Base-by-base conservation (phyloP, 1,140 invertebrate species). In the Temnothorax curvispinosus region DNA sequence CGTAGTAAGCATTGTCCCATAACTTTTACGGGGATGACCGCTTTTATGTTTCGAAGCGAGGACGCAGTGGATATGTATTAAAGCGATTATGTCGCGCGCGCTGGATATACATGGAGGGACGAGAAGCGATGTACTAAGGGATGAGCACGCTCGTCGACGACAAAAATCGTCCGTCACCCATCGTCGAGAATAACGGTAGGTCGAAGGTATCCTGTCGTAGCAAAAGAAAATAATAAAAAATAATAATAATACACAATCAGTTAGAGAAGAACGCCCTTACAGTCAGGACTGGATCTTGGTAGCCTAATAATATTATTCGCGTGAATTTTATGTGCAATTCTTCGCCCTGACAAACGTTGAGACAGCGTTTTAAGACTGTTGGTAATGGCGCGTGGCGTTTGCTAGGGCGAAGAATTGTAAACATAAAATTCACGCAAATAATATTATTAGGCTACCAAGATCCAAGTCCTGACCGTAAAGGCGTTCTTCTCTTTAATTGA, bases 61-160 rank as follows among this genome's bases (percentile, higher is more conserved):
- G 80, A 80, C 78, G 41, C 88, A 58, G 80, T 87, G 80, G 74
- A 90, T 86, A 91, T 85, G 87, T 91, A 90, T 91, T 90, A 91
- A 91, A 90, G 77, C 82, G 87, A 90, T 91, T 91, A 91, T 88
- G 88, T 84, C 18, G 77, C n/a, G 54, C 56, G 52, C 69, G 69
- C 67, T 71, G 44, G 50, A 77, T 69, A 60, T 54, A 84, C 74
- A 21, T 32, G 65, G 5, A 64, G 11, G 9, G 15, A 74, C 32
- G 58, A 67, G 65, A 69, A 44, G 54, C 15, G 76, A 77, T 60
- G 56, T 71, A 60, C 76, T 58, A 60, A 60, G 72, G 54, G 67
- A 1, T 35, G 64, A 58, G 47, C 35, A 67, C 50, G 72, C 35
- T 81, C 65, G 77, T 52, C 72, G 88, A 76, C 75, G 44, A 32